These are phyloP conservation scores for Drosophila rubida DNA, from an alignment of 2,888 invertebrate species.

Conservation along the genomic window DNA sequence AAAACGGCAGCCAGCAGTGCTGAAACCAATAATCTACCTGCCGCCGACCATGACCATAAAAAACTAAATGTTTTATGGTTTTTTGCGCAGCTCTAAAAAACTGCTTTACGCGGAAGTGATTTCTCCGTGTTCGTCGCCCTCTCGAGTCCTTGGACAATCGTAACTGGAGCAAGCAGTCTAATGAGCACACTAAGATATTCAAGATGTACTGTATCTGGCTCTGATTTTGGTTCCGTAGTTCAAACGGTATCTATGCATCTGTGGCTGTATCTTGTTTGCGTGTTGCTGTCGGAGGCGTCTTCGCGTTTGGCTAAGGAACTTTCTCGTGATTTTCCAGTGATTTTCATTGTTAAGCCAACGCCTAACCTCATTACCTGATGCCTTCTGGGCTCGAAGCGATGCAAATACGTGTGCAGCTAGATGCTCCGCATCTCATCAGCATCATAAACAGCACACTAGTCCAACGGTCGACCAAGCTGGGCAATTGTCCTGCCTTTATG, in stretches of 20 bases:
- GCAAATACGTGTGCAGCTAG: slow-evolving; percentile 7
- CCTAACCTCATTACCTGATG: slow-evolving; percentile 50
- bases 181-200: slow-evolving; percentile 31
- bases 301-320: slow-evolving; percentile 22
- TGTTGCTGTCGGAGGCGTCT: slow-evolving; percentile 14
- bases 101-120: slow-evolving; percentile 68
- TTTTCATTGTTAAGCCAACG: slow-evolving; percentile 67
- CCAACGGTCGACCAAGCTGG: slow-evolving; percentile 32
- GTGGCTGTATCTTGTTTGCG: no score
- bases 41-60: slow-evolving; percentile 58
- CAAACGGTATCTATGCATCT: background rate
- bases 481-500: slow-evolving; percentile 60
- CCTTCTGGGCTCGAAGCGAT: slow-evolving; percentile 16
- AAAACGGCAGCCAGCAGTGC: slow-evolving; percentile 51
- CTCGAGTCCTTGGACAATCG: slow-evolving; percentile 56
- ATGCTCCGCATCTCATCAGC: slow-evolving; percentile 39
- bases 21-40: slow-evolving; percentile 32
- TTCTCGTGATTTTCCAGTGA: slow-evolving; percentile 74
- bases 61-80: slow-evolving; percentile 70
- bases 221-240: background rate
- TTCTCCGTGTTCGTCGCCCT: slow-evolving; percentile 11
- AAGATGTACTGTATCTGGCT: slow-evolving; percentile 11
- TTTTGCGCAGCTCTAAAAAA: slow-evolving; percentile 48
- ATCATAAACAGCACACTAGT: slow-evolving; percentile 1
- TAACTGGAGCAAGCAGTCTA: slow-evolving; percentile 69